phyloP scores from a whole-genome alignment of 2,113 vertebrate genomes.

The Indicator maculatus region DNA sequence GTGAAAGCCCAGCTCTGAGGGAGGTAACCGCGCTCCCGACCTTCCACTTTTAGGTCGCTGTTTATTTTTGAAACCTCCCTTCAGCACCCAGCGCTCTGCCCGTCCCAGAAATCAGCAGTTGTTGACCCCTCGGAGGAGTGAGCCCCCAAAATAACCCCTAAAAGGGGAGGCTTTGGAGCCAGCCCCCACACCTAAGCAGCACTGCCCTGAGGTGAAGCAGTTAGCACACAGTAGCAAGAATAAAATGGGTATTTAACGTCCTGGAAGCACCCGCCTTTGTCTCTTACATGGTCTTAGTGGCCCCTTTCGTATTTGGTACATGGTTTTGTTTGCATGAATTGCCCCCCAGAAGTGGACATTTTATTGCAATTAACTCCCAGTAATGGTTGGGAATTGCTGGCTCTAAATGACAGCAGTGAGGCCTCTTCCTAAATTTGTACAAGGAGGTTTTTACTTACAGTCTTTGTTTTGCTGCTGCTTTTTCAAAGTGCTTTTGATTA shows the following conservation, averaged over 20 bases:
- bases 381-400: not conserved
- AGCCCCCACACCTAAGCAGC: no score
- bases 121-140: not conserved
- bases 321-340: not conserved
- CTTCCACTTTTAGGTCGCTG: not conserved
- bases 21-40: no score
- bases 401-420: constrained; percentile 32
- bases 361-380: not conserved
- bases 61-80: not conserved
- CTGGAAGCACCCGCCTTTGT: not conserved
- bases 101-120: accelerated
- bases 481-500: not conserved
- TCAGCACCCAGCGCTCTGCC: accelerated
- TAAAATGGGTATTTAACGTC: not conserved
- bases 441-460: not conserved
- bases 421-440: constrained; percentile 11
- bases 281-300: not conserved
- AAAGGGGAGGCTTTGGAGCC: not conserved
- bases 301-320: not conserved
- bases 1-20: not conserved
- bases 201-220: not conserved
- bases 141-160: not conserved
- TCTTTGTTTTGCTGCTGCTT: not conserved
- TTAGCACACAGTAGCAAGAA: not conserved
- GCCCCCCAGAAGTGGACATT: not conserved